Base-by-base conservation (phyloP, 1,140 invertebrate species). In the Orussus abietinus region DNA sequence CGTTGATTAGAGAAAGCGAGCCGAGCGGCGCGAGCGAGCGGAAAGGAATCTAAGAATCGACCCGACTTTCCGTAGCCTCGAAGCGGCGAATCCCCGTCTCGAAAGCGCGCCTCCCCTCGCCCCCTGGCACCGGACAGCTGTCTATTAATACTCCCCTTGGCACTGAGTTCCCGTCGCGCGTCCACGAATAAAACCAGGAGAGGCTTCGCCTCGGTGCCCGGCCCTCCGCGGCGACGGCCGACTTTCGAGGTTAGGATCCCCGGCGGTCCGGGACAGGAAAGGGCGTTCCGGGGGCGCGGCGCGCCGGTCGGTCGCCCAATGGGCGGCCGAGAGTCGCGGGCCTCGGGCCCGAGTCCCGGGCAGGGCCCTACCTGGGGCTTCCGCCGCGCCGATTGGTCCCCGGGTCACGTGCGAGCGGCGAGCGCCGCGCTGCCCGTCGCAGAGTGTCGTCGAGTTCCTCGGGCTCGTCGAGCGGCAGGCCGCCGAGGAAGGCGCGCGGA, bases 101-200 rank as follows among this genome's bases (percentile, higher is more conserved):
- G 29, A 22, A 26, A 29, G n/a, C 26, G 34, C 25, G 43, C 31
- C 13, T 5, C 31, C 12, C 31, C 10, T 17, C 3, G 31, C 31
- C 31, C 9, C 9, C 25, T 26, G 25, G 11, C 25, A 38, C 38
- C 40, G 37, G 38, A 38, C 22, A 46, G 32, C 20, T 40, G 26
- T 49, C 47, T 49, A 49, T 49, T 49, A 49, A 49, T 49, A 49
- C 37, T 34, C 32, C 25, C 41, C 26, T 50, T 50, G 47, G 47
- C 47, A 45, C 43, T 42, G 21, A 38, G 17, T 47, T 41, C 25
- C 18, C 34, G 28, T 15, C 32, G 13, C 33, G 19, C 7, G 4
- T 38, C n/a, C 25, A 18, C 28, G 10, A 13, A 15, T 32, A 15
- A 20, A 38, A 38, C 21, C 6, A 28, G 25, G 10, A 3, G 20